Conservation (phyloP, 2,113 vertebrate species). For the Furnarius figulus region DNA sequence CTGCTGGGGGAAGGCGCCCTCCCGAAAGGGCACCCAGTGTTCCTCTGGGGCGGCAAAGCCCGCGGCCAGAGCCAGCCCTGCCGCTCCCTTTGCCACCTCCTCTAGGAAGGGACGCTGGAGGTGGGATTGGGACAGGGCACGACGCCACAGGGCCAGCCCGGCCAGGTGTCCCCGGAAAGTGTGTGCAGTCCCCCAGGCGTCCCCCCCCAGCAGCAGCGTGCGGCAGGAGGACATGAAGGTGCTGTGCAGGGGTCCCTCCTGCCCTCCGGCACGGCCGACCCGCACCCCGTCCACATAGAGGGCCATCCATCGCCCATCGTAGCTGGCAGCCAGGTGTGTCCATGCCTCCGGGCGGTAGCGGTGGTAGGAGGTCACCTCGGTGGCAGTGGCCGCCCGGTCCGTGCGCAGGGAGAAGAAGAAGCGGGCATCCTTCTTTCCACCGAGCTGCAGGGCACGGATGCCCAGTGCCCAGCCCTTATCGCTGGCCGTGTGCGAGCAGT, state of each 20-base stretch:
- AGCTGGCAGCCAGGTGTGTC: slow-evolving; percentile 89
- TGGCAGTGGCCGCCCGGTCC: slow-evolving; percentile 82
- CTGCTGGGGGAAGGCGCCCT: slow-evolving; percentile 75
- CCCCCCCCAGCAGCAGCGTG: slow-evolving; percentile 86
- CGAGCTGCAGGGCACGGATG: slow-evolving; percentile 79
- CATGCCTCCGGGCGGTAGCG: slow-evolving; percentile 81
- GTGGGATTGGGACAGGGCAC: slow-evolving; percentile 71
- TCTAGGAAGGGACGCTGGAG: slow-evolving; percentile 75
- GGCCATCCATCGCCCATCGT: slow-evolving; percentile 82
- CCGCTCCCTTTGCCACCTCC: background rate
- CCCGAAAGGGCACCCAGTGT: slow-evolving; percentile 81
- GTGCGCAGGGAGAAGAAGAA: slow-evolving; percentile 95
- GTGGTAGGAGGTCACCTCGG: slow-evolving; percentile 76
- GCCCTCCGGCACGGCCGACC: slow-evolving; percentile 81
- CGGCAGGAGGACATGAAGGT: slow-evolving; percentile 89
- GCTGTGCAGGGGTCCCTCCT: slow-evolving; percentile 87
- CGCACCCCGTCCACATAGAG: slow-evolving; percentile 88
- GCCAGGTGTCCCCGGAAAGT: slow-evolving; percentile 87
- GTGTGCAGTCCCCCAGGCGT: slow-evolving; percentile 77
- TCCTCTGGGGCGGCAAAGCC: slow-evolving; percentile 76
- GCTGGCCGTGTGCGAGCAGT: slow-evolving; percentile 87
- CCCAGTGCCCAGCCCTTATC: slow-evolving; percentile 95
- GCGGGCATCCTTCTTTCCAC: slow-evolving; percentile 81
- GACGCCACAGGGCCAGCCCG: slow-evolving; percentile 80
- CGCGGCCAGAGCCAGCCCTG: slow-evolving; percentile 66